Percentiles rank a stretch among this genome's conserved stretches.
phyloP scores from a whole-genome alignment of 2,888 invertebrate species.

The Limenitis camilla region DNA sequence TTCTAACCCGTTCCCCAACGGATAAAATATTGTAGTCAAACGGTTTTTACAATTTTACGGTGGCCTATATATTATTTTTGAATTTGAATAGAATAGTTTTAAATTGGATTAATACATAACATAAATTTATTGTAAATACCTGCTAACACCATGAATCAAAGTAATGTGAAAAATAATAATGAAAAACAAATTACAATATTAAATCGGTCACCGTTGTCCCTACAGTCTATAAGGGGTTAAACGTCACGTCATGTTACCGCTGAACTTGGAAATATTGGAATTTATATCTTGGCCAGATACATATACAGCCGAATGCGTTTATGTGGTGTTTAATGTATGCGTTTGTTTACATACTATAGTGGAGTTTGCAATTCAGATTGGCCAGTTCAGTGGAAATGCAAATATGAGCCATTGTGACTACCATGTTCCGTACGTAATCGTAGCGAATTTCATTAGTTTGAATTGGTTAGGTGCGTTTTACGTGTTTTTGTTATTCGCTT shows the following conservation, averaged over 20 bases:
- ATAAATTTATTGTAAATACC: too few relatives aligned
- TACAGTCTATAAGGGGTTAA: slow-evolving; percentile 24
- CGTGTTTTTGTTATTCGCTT: too few relatives aligned
- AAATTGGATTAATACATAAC: too few relatives aligned
- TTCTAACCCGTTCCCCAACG: too few relatives aligned
- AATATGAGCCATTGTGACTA: slow-evolving; percentile 46
- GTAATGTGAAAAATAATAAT: too few relatives aligned
- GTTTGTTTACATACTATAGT: slow-evolving; percentile 45
- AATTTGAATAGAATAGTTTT: too few relatives aligned
- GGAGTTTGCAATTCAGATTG: slow-evolving; percentile 66
- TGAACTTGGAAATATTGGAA: slow-evolving; percentile 10
- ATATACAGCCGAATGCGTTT: not conserved
- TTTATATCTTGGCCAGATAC: slow-evolving; percentile 5
- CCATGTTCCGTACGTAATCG: slow-evolving; percentile 31
- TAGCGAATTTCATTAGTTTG: slow-evolving; percentile 21
- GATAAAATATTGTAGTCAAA: too few relatives aligned
- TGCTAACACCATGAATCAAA: too few relatives aligned
- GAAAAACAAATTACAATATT: too few relatives aligned
- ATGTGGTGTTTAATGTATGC: slow-evolving; percentile 22
- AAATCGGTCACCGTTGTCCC: slow-evolving; percentile 48
- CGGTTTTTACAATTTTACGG: too few relatives aligned
- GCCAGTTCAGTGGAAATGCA: slow-evolving; percentile 60
- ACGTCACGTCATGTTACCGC: slow-evolving; percentile 9
- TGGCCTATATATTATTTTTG: too few relatives aligned
- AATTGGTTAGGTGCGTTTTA: not conserved